Evolutionary conservation across 2,797 vertebrate species (phyloP).

Genomic region (Sebastes hubbsi): DNA sequence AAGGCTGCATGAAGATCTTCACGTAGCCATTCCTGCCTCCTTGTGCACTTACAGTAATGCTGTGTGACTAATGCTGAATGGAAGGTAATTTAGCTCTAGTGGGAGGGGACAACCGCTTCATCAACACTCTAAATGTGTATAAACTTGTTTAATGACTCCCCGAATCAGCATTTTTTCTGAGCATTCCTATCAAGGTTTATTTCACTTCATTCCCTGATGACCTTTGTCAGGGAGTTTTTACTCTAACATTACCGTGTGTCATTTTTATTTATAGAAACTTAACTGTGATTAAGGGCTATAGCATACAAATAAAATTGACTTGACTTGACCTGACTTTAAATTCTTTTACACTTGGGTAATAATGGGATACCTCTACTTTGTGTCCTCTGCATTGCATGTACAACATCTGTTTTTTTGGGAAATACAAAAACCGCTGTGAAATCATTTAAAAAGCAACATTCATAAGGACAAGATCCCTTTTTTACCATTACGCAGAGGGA

Average conservation of each 20-base stretch:
- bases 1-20: slow-evolving; percentile 66
- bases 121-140: slow-evolving; percentile 27
- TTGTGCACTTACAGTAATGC: slow-evolving; percentile 6
- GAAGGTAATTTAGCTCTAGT: slow-evolving; percentile 10
- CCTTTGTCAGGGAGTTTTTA: neutral
- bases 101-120: slow-evolving; percentile 1
- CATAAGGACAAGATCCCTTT: neutral
- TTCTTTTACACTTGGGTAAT: slow-evolving; percentile 4
- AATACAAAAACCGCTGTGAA: neutral
- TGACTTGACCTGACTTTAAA: slow-evolving; percentile 22
- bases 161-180: neutral
- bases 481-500: neutral
- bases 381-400: neutral
- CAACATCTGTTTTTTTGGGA: slow-evolving; percentile 2
- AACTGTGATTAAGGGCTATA: slow-evolving; percentile 23
- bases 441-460: neutral
- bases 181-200: neutral
- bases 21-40: slow-evolving; percentile 59
- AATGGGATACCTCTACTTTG: neutral
- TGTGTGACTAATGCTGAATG: slow-evolving; percentile 36
- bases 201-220: slow-evolving; percentile 9
- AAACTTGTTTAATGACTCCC: slow-evolving; percentile 41
- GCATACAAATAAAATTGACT: slow-evolving; percentile 9
- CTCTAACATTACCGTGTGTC: slow-evolving; percentile 16
- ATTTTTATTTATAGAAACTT: slow-evolving; percentile 19